Base-by-base conservation (phyloP, 2,113 vertebrate species). In the Polyodon spathula region DNA sequence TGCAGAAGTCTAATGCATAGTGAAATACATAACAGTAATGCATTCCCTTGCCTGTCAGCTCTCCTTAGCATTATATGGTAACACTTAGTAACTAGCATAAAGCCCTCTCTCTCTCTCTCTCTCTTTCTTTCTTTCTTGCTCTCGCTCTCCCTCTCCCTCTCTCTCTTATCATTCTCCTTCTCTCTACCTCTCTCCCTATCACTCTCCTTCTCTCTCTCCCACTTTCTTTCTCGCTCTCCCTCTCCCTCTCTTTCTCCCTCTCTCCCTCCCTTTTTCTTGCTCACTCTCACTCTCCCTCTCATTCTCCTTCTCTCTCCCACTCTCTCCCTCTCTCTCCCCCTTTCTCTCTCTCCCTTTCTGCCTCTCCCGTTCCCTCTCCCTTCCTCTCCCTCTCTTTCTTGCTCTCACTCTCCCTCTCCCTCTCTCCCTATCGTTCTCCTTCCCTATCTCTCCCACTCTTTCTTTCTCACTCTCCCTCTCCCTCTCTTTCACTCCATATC, bases 171-270 rank as follows among this genome's bases (percentile, higher is more conserved):
- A n/a, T n/a, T n/a, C n/a, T n/a, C n/a, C n/a, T n/a, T n/a, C n/a
- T n/a, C n/a, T n/a, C n/a, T n/a, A 5, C 12, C 16, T 16, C 5
- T 4, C 53, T 16, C 16, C 6, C 8, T 38, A 5, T 7, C 56
- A 80, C 80, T 77, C 78, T 83, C 79, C 42, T 77, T 70, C 72
- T 74, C 60, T 75, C 81, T 71, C 80, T 79, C 79, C 72, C 75
- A 5, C 17, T 70, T 74, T 82, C 76, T 37, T 16, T 37, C 2
- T 16, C 53, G 9, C 53, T 5, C 12, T 11, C 53, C 5, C 4
- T 16, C 53, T 11, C 6, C 8, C 56, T 8, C 12, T 38, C 78
- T 83, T 78, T 43, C 76, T 70, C 72, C 75, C 60, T 75, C 81
- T 71, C 80, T 79, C 79, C 72, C 75, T 6, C 17, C 70, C 73